phyloP scores from a whole-genome alignment of 1,140 invertebrate genomes.

The Orius laevigatus region DNA sequence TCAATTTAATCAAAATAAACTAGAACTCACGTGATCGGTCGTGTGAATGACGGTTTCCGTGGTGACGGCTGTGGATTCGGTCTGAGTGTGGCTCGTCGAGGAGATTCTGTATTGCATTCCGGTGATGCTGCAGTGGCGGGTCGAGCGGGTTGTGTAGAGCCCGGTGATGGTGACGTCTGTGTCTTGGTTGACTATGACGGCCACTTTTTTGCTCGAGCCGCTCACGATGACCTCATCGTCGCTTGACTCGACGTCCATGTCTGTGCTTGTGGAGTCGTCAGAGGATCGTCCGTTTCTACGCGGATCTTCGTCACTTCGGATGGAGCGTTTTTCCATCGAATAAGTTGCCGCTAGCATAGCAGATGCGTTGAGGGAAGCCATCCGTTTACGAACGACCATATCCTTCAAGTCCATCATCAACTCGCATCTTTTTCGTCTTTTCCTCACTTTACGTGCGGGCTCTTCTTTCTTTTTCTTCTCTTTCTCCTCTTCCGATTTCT shows the following conservation, averaged over 20 bases:
- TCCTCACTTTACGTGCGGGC: constrained; percentile 26
- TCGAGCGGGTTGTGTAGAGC: constrained; percentile 60
- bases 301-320: constrained; percentile 28
- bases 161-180: constrained; percentile 74
- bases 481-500: constrained; percentile 15
- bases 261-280: constrained; percentile 7
- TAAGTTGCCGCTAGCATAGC: constrained; percentile 84
- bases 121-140: constrained; percentile 63
- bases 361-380: constrained; percentile 84
- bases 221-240: constrained; percentile 19
- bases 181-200: constrained; percentile 61
- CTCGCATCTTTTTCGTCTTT: constrained; percentile 39
- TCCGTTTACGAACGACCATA: constrained; percentile 74
- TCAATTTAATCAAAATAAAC: background rate
- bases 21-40: constrained; percentile 17
- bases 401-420: constrained; percentile 70
- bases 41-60: constrained; percentile 33
- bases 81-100: constrained; percentile 58
- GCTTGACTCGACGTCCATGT: constrained; percentile 10
- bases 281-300: constrained; percentile 9
- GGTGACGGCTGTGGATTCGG: constrained; percentile 54
- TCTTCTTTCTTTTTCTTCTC: constrained; percentile 17
- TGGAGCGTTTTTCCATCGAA: constrained; percentile 50
- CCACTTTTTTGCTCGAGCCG: constrained; percentile 32
- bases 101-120: constrained; percentile 68